phyloP scores from a whole-genome alignment of 1,140 invertebrate species.

The Trichogramma pretiosum region DNA sequence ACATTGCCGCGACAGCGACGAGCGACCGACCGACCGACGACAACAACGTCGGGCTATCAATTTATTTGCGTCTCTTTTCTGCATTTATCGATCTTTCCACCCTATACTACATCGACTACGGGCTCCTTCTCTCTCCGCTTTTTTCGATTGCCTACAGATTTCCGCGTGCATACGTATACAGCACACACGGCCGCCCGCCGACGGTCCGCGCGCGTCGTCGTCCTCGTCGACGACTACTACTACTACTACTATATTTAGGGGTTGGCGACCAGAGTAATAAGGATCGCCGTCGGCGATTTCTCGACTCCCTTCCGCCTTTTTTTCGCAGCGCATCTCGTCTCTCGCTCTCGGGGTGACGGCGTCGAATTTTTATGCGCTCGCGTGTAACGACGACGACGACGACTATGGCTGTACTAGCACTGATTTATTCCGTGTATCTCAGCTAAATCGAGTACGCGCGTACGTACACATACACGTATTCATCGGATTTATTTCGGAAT shows the following conservation, averaged over 20 bases:
- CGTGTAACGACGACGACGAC: too few relatives aligned
- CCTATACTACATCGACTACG: conserved; percentile 14
- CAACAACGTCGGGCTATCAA: too few relatives aligned
- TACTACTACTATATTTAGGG: too few relatives aligned
- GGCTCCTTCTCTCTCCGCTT: not conserved
- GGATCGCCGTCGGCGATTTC: not conserved
- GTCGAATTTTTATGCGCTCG: conserved; percentile 1
- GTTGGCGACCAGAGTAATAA: conserved; percentile 10
- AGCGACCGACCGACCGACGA: conserved; percentile 31
- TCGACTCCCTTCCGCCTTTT: not conserved
- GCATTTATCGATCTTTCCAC: conserved; percentile 17
- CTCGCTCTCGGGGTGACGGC: conserved; percentile 1
- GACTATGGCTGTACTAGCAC: too few relatives aligned
- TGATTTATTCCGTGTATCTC: too few relatives aligned
- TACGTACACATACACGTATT: too few relatives aligned
- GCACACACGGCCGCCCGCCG: too few relatives aligned
- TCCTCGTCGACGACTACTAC: too few relatives aligned
- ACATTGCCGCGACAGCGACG: conserved; percentile 34
- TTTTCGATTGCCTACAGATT: not conserved
- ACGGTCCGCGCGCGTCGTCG: not conserved
- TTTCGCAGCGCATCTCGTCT: not conserved
- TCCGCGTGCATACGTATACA: too few relatives aligned
- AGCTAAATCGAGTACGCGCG: too few relatives aligned
- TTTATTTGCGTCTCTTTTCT: conserved; percentile 8
- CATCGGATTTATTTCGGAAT: too few relatives aligned